Evolutionary conservation across 2,113 vertebrate genomes (phyloP).

Genomic region (Turnix velox): DNA sequence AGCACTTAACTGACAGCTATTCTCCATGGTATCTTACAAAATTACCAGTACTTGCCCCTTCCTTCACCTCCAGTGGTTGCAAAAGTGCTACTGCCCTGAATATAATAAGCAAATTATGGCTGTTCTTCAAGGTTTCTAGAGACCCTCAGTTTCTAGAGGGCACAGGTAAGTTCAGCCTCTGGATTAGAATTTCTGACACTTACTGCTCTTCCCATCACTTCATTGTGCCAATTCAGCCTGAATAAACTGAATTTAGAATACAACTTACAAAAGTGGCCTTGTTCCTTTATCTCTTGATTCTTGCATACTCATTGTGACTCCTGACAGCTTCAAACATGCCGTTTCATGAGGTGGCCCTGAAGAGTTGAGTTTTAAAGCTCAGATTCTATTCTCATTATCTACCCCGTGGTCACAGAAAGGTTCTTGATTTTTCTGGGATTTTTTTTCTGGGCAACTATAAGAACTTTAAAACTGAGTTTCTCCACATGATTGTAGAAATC

Average conservation of each 20-base stretch:
- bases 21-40: neutral
- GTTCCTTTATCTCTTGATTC: neutral
- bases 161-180: neutral
- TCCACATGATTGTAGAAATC: neutral
- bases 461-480: neutral
- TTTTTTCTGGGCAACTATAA: neutral
- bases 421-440: neutral
- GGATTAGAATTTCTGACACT: neutral
- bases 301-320: neutral
- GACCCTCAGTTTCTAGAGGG: neutral
- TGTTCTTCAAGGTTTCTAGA: neutral
- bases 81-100: neutral
- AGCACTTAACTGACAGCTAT: neutral
- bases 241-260: neutral
- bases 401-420: neutral
- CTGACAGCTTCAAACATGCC: neutral
- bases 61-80: neutral
- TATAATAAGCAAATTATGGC: neutral
- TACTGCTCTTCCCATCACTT: neutral
- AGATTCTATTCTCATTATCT: neutral
- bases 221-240: neutral
- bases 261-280: neutral
- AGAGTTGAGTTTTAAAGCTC: neutral
- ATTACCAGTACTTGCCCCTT: neutral
- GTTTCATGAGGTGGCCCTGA: neutral